Conservation (phyloP, 2,797 vertebrate genomes). For the Todus mexicanus region DNA sequence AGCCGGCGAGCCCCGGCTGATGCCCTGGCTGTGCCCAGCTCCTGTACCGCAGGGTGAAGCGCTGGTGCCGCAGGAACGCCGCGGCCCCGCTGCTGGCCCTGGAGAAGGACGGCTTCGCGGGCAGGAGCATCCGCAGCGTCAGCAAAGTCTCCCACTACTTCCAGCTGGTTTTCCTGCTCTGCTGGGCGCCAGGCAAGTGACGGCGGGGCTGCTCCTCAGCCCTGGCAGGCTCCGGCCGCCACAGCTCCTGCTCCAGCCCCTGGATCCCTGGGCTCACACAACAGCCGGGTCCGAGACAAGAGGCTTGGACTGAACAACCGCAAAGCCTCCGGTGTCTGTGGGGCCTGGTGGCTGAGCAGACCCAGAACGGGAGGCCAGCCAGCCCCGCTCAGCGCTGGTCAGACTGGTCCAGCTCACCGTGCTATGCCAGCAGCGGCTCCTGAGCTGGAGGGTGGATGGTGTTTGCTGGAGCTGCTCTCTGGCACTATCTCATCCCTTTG, state of each 20-base stretch:
- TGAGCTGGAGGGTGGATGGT: not conserved
- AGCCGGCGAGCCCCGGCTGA: not conserved
- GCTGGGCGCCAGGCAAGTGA: conserved; percentile 80
- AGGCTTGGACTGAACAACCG: not conserved
- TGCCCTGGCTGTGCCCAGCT: conserved; percentile 30
- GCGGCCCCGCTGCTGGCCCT: conserved; percentile 57
- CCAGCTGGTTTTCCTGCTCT: conserved; percentile 80
- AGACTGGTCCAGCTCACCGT: not conserved
- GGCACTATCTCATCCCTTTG: not conserved
- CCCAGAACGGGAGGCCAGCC: not conserved
- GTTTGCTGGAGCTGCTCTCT: not conserved
- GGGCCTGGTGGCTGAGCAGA: not conserved
- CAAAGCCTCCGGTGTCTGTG: not conserved
- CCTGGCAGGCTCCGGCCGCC: not conserved
- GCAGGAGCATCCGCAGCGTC: conserved; percentile 31
- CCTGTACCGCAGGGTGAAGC: conserved; percentile 75
- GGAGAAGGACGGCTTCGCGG: conserved; percentile 61
- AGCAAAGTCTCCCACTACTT: conserved; percentile 70
- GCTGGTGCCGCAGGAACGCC: conserved; percentile 62
- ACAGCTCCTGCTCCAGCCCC: not conserved
- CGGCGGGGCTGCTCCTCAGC: rapidly evolving
- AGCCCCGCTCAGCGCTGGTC: not conserved
- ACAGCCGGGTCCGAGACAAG: not conserved
- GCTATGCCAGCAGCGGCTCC: not conserved
- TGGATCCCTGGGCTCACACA: too few relatives aligned